Evolutionary conservation across 2,888 invertebrate species (phyloP).

Genomic region (Ceriagrion tenellum): DNA sequence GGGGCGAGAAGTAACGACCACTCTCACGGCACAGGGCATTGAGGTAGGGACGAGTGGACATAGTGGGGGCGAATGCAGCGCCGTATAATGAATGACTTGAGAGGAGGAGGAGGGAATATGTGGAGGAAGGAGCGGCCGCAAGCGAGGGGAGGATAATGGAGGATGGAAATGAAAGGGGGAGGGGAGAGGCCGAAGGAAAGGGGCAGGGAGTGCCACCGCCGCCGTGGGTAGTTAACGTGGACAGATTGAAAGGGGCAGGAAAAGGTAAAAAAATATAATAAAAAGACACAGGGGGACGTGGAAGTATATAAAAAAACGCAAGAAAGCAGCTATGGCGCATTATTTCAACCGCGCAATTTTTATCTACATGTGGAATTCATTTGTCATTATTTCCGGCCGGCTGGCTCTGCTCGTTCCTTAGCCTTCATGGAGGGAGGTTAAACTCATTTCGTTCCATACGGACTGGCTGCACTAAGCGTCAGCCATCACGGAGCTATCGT

Average conservation of each 20-base stretch:
- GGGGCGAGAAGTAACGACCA: neutral
- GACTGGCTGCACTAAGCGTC: neutral
- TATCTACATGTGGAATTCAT: neutral
- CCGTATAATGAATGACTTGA: neutral
- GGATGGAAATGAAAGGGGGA: neutral
- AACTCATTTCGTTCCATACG: neutral
- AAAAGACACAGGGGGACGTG: neutral
- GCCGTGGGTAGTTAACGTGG: constrained; percentile 23
- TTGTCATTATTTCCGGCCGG: constrained; percentile 11
- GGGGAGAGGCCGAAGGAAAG: neutral
- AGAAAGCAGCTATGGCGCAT: neutral
- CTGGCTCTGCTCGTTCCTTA: neutral
- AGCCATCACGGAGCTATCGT: neutral
- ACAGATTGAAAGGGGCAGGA: constrained; percentile 2
- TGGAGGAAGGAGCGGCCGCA: neutral
- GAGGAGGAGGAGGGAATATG: neutral
- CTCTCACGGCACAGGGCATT: neutral
- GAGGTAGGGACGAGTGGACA: neutral
- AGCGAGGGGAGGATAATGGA: neutral
- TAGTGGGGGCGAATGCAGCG: neutral
- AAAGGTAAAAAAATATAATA: neutral
- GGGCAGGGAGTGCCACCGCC: neutral
- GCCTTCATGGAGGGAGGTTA: neutral
- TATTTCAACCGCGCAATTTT: neutral
- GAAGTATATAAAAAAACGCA: neutral